Base-by-base conservation (phyloP, 2,888 invertebrate genomes). In the Conops quadrifasciatus region DNA sequence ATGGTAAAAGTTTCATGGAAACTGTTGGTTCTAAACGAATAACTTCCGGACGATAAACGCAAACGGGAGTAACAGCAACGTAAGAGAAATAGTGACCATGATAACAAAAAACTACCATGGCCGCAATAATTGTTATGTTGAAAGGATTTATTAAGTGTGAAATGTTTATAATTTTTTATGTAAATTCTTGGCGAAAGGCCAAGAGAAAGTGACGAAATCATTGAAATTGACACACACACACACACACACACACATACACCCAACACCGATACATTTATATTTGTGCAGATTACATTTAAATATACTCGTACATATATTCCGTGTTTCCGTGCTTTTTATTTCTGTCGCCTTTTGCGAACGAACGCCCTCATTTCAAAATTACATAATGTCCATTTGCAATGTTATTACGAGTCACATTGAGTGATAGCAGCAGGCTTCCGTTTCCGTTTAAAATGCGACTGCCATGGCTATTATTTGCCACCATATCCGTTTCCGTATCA, bases 51-150 rank as follows among this genome's bases (percentile, higher is more conserved):
- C 4, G 36, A 36, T 36, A 7, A 36, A 7, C 5, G 36, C n/a
- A n/a, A n/a, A n/a, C n/a, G n/a, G n/a, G n/a, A n/a, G n/a, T n/a
- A n/a, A 36, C 9, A 7, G 36, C 9, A 36, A 36, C 36, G 36
- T 9, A 36, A 36, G 0, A 49, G 53, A 67, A 72, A 58, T 72
- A 67, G 47, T 67, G 59, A 65, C 26, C 36, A 64, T 1, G 30
- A 70, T 51, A 67, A 47, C 9, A 72, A 64, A 60, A 47, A 71
- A 67, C 59, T 67, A 60, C 28, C 19, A 72, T 71, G 67, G 67
- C 67, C 70, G 70, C 70, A 45, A 43, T 71, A n/a, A n/a, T 71
- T 64, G 11, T 56, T 65, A 51, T 71, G 65, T 73, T 71, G 71
- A 62, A 67, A 73, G 67, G 67, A 64, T 56, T 58, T 19, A 65